Evolutionary conservation across 2,113 vertebrate genomes (phyloP).

Genomic region (Cromileptes altivelis): DNA sequence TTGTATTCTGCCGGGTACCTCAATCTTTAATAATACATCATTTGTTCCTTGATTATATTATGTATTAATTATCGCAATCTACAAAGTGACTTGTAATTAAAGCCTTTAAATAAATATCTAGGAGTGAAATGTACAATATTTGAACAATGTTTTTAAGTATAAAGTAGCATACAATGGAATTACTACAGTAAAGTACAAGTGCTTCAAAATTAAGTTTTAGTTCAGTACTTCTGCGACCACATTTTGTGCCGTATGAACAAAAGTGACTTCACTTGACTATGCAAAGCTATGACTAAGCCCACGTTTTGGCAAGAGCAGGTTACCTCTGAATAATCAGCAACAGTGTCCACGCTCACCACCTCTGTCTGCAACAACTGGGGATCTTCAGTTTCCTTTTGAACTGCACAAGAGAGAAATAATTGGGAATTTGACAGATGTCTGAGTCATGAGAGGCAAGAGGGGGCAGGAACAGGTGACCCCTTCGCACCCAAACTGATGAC

Average conservation of each 20-base stretch:
- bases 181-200: too few relatives aligned
- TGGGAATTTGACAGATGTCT: constrained; percentile 77
- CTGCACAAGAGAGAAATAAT: constrained; percentile 70
- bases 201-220: too few relatives aligned
- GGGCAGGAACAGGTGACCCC: constrained; percentile 70
- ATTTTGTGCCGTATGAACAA: background rate
- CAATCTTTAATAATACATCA: too few relatives aligned
- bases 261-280: background rate
- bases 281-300: background rate
- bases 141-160: too few relatives aligned
- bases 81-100: too few relatives aligned
- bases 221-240: background rate
- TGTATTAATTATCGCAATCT: too few relatives aligned
- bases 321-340: constrained; percentile 14
- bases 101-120: too few relatives aligned
- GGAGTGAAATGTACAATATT: too few relatives aligned
- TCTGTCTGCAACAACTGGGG: constrained; percentile 38
- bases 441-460: constrained; percentile 58
- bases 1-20: too few relatives aligned
- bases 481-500: constrained; percentile 68
- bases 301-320: background rate
- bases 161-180: too few relatives aligned
- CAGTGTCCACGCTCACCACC: constrained; percentile 23
- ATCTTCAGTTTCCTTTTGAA: constrained; percentile 68
- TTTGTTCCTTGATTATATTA: too few relatives aligned